Percentiles rank a stretch among this genome's conserved stretches.
Evolutionary conservation across 2,888 invertebrate genomes (phyloP).

Genomic region (Folsomia candida): DNA sequence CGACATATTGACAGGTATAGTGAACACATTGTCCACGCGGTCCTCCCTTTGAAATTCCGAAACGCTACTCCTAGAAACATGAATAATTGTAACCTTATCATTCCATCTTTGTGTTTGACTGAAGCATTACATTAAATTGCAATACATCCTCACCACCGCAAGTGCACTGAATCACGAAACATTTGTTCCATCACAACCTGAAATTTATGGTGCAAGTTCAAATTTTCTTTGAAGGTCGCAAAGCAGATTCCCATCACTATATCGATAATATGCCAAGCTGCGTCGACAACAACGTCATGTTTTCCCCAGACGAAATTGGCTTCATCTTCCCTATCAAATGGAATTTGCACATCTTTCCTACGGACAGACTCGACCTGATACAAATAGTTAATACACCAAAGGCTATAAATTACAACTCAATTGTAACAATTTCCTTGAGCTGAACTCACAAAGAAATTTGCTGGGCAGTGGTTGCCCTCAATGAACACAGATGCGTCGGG

Average conservation of each 20-base stretch:
- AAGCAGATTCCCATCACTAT: conserved; percentile 41
- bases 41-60: conserved; percentile 16
- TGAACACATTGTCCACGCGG: conserved; percentile 29
- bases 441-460: not conserved
- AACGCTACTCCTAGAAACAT: conserved; percentile 16
- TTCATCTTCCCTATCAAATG: not conserved
- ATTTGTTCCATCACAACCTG: conserved; percentile 35
- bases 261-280: conserved; percentile 31
- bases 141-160: conserved; percentile 33
- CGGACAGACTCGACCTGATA: not conserved
- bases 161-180: conserved; percentile 24
- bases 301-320: conserved; percentile 37
- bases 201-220: conserved; percentile 37
- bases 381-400: not conserved
- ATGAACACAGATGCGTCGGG: conserved; percentile 17
- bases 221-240: conserved; percentile 22
- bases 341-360: not conserved
- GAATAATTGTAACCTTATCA: no score
- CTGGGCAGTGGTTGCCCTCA: conserved; percentile 20
- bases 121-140: no score
- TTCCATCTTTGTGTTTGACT: no score
- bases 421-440: not conserved
- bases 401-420: not conserved
- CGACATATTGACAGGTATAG: conserved; percentile 28
- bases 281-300: conserved; percentile 35